These are phyloP conservation scores for Coleophora flavipennella DNA, from an alignment of 2,888 invertebrate genomes.

Conservation along the genomic window DNA sequence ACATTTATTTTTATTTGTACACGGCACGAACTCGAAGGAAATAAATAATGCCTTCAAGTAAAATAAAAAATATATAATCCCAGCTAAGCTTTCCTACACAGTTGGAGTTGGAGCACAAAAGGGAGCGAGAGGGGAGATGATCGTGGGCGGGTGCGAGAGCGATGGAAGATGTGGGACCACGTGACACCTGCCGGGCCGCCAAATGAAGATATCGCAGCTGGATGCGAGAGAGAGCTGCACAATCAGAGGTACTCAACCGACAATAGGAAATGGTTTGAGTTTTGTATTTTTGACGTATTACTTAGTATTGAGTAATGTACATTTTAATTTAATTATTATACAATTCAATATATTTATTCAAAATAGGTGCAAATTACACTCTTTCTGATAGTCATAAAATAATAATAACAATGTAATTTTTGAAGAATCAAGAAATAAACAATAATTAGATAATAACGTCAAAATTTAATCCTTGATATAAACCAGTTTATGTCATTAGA, in stretches of 20 bases:
- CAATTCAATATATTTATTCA: too few relatives aligned
- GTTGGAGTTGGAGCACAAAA: slow-evolving; percentile 35
- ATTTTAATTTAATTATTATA: too few relatives aligned
- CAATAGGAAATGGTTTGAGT: too few relatives aligned
- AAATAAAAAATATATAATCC: slow-evolving; percentile 26
- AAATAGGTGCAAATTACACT: too few relatives aligned
- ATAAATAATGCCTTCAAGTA: slow-evolving; percentile 54
- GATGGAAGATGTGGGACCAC: slow-evolving; percentile 38
- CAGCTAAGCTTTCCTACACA: slow-evolving; percentile 51
- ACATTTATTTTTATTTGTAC: slow-evolving; percentile 50
- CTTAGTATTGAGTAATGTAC: too few relatives aligned
- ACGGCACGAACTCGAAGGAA: slow-evolving; percentile 48
- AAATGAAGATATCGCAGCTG: slow-evolving; percentile 73
- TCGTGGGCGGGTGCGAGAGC: slow-evolving; percentile 22
- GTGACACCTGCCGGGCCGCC: slow-evolving; percentile 69
- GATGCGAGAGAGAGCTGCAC: slow-evolving; percentile 52
- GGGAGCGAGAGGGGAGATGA: slow-evolving; percentile 32
- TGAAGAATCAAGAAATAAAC: too few relatives aligned
- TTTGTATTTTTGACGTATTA: too few relatives aligned
- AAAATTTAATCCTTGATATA: too few relatives aligned
- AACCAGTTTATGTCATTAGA: too few relatives aligned
- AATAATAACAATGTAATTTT: too few relatives aligned
- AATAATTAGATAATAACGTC: too few relatives aligned
- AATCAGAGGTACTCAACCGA: slow-evolving; percentile 35
- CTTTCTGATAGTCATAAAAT: too few relatives aligned